Conservation (phyloP, 2,888 invertebrate species). For the Operophtera brumata region DNA sequence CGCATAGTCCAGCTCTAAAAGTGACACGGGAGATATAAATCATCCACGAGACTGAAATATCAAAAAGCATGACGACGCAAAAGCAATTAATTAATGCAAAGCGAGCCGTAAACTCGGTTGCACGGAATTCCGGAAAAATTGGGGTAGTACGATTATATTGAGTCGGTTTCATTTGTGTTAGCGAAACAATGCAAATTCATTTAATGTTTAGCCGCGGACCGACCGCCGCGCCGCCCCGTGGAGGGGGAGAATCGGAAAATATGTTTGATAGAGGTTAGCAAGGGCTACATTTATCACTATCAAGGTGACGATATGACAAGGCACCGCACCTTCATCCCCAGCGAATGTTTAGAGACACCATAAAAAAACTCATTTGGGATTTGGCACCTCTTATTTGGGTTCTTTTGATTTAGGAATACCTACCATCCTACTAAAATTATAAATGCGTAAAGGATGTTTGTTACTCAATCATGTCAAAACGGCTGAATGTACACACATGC, state of each 20-base stretch:
- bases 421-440: too few species aligned
- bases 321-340: conserved; percentile 58
- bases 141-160: conserved; percentile 35
- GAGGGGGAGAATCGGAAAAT: conserved; percentile 51
- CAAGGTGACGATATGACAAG: conserved; percentile 61
- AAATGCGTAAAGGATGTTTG: too few species aligned
- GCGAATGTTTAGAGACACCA: conserved; percentile 50
- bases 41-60: conserved; percentile 48
- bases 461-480: too few species aligned
- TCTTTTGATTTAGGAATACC: neutral
- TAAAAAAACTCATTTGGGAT: neutral
- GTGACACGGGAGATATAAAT: conserved; percentile 50
- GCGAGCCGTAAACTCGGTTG: conserved; percentile 38
- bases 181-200: conserved; percentile 60
- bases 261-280: conserved; percentile 63
- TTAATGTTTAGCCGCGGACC: conserved; percentile 48
- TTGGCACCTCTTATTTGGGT: neutral
- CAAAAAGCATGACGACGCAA: conserved; percentile 58
- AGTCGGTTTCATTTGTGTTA: conserved; percentile 44
- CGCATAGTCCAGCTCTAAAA: conserved; percentile 30
- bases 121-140: conserved; percentile 46
- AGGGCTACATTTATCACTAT: conserved; percentile 72
- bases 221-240: conserved; percentile 34
- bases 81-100: conserved; percentile 57
- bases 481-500: too few species aligned